A percentile compares a stretch with the other conserved stretches of the same genome.
These are phyloP conservation scores for Falco naumanni DNA, from an alignment of 2,797 vertebrate genomes.

Conservation along the genomic window DNA sequence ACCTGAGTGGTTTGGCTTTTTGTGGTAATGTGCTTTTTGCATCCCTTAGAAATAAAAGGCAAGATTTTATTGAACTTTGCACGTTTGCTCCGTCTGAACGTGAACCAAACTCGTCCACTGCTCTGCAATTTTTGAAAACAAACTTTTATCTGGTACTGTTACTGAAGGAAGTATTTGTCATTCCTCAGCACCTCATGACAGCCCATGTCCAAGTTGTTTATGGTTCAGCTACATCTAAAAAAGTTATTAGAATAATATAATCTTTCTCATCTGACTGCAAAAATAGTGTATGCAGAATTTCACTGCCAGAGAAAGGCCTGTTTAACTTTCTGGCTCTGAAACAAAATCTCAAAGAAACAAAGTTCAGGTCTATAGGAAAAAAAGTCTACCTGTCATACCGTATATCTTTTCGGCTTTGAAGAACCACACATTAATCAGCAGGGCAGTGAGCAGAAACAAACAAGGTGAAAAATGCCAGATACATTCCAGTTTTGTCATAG, in stretches of 20 bases:
- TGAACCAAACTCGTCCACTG: background rate
- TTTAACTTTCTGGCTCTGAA: background rate
- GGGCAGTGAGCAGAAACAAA: slow-evolving; percentile 19
- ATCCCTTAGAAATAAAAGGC: background rate
- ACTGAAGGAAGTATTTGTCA: background rate
- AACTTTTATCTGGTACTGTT: background rate
- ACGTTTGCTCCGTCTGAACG: background rate
- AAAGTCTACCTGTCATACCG: background rate
- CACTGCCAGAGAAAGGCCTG: background rate
- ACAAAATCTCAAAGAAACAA: background rate
- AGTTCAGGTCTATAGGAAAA: background rate
- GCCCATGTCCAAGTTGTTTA: background rate
- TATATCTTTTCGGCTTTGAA: slow-evolving; percentile 23
- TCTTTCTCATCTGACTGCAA: background rate
- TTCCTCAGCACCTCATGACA: background rate
- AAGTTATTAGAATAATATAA: background rate
- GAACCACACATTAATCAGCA: slow-evolving; percentile 17
- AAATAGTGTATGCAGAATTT: background rate
- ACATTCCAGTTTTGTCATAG: slow-evolving; percentile 24
- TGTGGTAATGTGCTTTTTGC: background rate
- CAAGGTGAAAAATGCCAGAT: slow-evolving; percentile 41
- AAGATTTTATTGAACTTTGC: background rate
- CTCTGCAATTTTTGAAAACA: background rate
- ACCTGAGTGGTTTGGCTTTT: background rate
- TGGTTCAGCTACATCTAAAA: background rate